Percentiles rank a stretch among this genome's conserved stretches.
Conservation (phyloP, 2,888 invertebrate species). For the Acleris holmiana region DNA sequence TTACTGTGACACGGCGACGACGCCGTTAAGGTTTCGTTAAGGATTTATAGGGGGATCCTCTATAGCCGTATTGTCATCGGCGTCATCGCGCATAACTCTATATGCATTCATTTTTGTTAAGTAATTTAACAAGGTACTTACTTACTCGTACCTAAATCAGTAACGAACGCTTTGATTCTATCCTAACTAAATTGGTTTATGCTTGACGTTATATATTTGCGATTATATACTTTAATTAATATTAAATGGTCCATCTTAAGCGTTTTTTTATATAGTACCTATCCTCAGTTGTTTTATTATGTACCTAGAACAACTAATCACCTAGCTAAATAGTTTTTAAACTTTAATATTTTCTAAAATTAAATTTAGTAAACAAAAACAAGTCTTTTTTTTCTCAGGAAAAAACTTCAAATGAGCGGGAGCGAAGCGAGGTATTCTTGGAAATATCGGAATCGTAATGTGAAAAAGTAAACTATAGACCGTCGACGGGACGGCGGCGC, state of each 20-base stretch:
- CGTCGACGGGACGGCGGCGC: conserved; percentile 52
- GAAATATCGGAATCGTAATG: conserved; percentile 72
- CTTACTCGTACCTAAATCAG: no score
- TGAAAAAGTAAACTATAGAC: conserved; percentile 62
- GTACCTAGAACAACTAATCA: not conserved
- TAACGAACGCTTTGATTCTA: no score
- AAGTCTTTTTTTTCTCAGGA: conserved; percentile 7
- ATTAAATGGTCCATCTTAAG: no score
- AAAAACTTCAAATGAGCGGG: conserved; percentile 45
- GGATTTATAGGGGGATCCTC: conserved; percentile 4
- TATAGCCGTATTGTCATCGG: no score
- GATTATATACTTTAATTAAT: no score
- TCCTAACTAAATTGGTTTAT: no score
- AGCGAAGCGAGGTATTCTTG: conserved; percentile 60
- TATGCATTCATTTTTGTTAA: no score
- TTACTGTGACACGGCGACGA: conserved; percentile 21
- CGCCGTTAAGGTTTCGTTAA: conserved; percentile 4
- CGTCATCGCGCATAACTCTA: no score
- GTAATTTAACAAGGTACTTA: no score
- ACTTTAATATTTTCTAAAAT: not conserved
- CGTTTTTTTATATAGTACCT: no score
- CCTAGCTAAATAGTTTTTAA: not conserved
- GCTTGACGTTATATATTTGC: no score
- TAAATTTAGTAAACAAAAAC: conserved; percentile 9
- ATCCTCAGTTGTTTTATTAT: not conserved